These are phyloP conservation scores for Neuroterus valhalla DNA, from an alignment of 1,140 invertebrate genomes.

Conservation along the genomic window DNA sequence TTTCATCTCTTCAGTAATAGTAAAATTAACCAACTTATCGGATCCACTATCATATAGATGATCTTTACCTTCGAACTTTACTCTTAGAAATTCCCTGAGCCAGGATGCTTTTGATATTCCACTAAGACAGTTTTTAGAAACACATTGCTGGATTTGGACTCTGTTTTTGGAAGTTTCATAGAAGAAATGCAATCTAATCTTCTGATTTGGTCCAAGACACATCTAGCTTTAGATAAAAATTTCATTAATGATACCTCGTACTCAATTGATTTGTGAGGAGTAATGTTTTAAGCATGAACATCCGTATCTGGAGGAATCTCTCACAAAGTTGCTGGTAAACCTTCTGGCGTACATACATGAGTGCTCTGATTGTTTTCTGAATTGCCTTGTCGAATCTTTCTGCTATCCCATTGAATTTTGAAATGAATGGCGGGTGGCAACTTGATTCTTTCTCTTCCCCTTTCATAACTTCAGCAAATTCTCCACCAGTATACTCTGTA, in stretches of 20 bases:
- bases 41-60: slow-evolving; percentile 36
- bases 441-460: no score
- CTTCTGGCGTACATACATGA: no score
- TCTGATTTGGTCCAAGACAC: slow-evolving; percentile 34
- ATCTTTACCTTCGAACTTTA: slow-evolving; percentile 40
- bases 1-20: background rate
- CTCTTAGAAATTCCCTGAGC: slow-evolving; percentile 43
- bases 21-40: slow-evolving; percentile 25
- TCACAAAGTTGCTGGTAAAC: slow-evolving; percentile 47
- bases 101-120: slow-evolving; percentile 39
- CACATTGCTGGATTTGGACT: slow-evolving; percentile 32
- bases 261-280: slow-evolving; percentile 47
- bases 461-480: no score
- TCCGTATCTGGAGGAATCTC: slow-evolving; percentile 60
- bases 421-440: slow-evolving; percentile 41
- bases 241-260: slow-evolving; percentile 40
- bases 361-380: no score
- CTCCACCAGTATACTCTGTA: no score
- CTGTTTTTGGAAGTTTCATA: slow-evolving; percentile 28
- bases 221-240: slow-evolving; percentile 32
- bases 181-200: slow-evolving; percentile 36
- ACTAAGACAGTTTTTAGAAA: slow-evolving; percentile 44
- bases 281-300: slow-evolving; percentile 60
- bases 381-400: slow-evolving; percentile 48
- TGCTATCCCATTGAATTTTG: slow-evolving; percentile 58